Evolutionary conservation across 2,113 vertebrate genomes (phyloP), one percentile per base, ranked within the genome.

Genomic region (Rhadina sibilatrix): DNA sequence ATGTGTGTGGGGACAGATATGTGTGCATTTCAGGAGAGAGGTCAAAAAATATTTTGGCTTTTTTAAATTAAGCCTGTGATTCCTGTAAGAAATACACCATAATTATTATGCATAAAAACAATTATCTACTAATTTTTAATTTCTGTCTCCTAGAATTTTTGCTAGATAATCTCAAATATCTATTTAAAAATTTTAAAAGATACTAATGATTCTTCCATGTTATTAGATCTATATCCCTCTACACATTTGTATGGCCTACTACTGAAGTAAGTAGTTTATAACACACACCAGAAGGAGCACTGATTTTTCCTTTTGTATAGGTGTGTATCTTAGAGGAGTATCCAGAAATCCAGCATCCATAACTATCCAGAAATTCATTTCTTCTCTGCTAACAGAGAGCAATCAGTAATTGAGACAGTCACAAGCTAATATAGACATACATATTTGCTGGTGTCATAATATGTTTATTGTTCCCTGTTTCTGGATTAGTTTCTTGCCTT

Each of bases 1-100:
- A 11, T 35, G 9, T 1, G 0, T 61, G 4, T 35, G 5, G 11
- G 6, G 3, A 7, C 2, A 76, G 44, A 44, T 24, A 5, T 25
- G 6, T 17, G 12, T 50, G 11, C 1, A 7, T 54, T 69, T 57
- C 3, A 11, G 71, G 31, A 81, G 3, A 83, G 15, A 93, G 3
- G 31, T 21, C 30, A 25, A 72, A 79, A 83, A 77, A 44, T 21
- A 2, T 37, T 94, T 66, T 74, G 7, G 1, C 16, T 50, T 52
- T 77, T 92, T 53, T 20, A 60, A 75, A 69, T 69, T 57, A 44
- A 7, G 2, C 25, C 15, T 46, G 28, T 28, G 2, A 4, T 66
- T 83, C 19, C 50, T 38, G 5, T 40, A 61, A 65, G 63, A 83
- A 86, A 72, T 21, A 24, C 3, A 53, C 6, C 4, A 22, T 35